A percentile compares a stretch with the other conserved stretches of the same genome.
Evolutionary conservation across 2,888 invertebrate genomes (phyloP).

Genomic region (Imbricaverruca yamaguchii): DNA sequence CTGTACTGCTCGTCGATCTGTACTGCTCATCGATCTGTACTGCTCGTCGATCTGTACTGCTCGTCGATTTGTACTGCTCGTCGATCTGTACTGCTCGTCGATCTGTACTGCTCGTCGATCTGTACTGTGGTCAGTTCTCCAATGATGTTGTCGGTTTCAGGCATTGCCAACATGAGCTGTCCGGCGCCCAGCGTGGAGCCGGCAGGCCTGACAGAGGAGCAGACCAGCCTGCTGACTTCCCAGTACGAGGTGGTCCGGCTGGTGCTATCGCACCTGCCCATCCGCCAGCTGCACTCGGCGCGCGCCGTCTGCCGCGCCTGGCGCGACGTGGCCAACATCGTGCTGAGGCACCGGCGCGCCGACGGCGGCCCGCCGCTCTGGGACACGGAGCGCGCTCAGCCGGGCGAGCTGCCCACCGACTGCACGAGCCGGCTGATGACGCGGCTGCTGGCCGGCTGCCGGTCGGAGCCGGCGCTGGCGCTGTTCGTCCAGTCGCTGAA

Average conservation of each 20-base stretch:
- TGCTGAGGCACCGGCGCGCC: conserved; percentile 60
- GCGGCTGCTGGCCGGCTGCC: neutral
- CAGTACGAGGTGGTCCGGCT: neutral
- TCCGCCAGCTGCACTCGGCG: conserved; percentile 66
- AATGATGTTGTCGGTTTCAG: too few relatives aligned
- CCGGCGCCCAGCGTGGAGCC: conserved; percentile 27
- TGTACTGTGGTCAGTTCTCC: too few relatives aligned
- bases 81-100: too few relatives aligned
- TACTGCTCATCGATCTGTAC: too few relatives aligned
- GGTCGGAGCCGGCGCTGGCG: conserved; percentile 5
- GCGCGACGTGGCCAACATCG: conserved; percentile 54
- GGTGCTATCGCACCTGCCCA: conserved; percentile 44
- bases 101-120: too few relatives aligned
- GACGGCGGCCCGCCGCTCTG: conserved; percentile 62
- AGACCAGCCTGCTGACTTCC: neutral
- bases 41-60: too few relatives aligned
- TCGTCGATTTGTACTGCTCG: too few relatives aligned
- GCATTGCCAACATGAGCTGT: neutral
- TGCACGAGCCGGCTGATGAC: neutral
- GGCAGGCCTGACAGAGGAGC: neutral
- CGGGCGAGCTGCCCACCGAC: conserved; percentile 37
- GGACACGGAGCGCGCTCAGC: conserved; percentile 49
- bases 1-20: too few relatives aligned
- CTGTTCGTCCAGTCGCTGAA: neutral
- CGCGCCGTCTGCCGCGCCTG: conserved; percentile 61